Base-by-base conservation (phyloP, 30 jellyfish, hydroid and myxozoan species). In the Chrysaora quinquecirrha region DNA sequence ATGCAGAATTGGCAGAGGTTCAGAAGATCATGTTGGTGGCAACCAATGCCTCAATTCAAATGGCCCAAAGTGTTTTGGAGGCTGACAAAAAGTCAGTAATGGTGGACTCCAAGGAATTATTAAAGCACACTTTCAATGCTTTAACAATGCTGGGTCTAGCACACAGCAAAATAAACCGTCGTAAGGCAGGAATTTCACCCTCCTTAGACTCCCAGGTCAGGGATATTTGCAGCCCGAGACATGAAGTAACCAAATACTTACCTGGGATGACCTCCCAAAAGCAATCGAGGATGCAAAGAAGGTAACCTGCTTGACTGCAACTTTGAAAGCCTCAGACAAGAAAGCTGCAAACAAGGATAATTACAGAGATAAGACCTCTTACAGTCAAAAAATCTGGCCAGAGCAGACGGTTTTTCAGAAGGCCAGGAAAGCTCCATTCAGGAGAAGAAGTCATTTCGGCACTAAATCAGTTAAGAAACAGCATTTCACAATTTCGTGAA, bases 221-320 rank as follows among this genome's bases (percentile, higher is more conserved):
- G 52, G 73, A 64, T 65, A 48, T 79, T 6, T 79, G 90, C 70
- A 64, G 75, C 61, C 31, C 82, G 10, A n/a, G 82, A 23, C 83
- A 80, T 34, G 56, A 14, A 52, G 67, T 80, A 65, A 50, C 83
- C 23, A 23, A 48, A 30, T 67, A 65, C 28, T 80, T 2, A 64
- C 66, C 62, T 73, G 91, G 73, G 89, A 63, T 30, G 72, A 63
- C 25, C 89, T 62, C 49, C 56, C 73, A 11, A 61, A 78, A 48
- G 52, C 69, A 30, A 46, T 54, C 11, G 27, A 64, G 20, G 79
- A 63, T 18, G 80, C 73, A 33, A 61, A 78, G 35, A 72, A 38
- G 38, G 73, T 62, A 16, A 78, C n/a, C 21, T 1, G 31, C 16
- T 19, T 75, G 25, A 28, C 87, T 20, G 3, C 58, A 6, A 6